Conservation (phyloP, 92 coral and sea anemone species). For the Porites rus region DNA sequence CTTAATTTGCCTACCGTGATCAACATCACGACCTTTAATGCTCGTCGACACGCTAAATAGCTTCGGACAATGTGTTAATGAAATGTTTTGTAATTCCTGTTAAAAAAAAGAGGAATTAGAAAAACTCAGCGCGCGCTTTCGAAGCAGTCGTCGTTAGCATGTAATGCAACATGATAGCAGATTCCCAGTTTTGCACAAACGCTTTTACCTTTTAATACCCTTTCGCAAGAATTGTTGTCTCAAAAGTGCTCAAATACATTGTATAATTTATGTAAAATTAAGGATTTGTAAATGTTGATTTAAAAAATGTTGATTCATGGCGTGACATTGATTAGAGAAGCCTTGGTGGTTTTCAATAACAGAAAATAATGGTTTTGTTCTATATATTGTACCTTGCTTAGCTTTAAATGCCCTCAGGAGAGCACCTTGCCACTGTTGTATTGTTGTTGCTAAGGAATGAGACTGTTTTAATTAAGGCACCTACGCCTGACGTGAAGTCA, state of each 20-base stretch:
- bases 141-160: too few relatives aligned
- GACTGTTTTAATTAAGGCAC: neutral
- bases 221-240: too few relatives aligned
- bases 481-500: conserved; percentile 8
- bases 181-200: too few relatives aligned
- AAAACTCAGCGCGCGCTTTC: too few relatives aligned
- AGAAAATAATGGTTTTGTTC: neutral
- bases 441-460: conserved; percentile 16
- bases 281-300: too few relatives aligned
- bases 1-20: neutral
- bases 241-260: too few relatives aligned
- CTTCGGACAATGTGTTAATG: neutral
- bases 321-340: neutral
- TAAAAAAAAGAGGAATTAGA: too few relatives aligned
- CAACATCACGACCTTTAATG: neutral
- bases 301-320: neutral
- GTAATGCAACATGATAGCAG: too few relatives aligned
- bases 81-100: neutral
- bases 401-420: neutral
- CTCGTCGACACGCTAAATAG: neutral
- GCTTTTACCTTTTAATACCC: too few relatives aligned
- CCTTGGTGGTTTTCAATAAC: neutral
- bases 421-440: neutral
- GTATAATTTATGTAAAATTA: too few relatives aligned
- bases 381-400: neutral